Percentiles rank a stretch among this genome's conserved stretches.
These are phyloP conservation scores for Austrolebias charrua DNA, from an alignment of 2,797 vertebrate genomes.

Conservation along the genomic window DNA sequence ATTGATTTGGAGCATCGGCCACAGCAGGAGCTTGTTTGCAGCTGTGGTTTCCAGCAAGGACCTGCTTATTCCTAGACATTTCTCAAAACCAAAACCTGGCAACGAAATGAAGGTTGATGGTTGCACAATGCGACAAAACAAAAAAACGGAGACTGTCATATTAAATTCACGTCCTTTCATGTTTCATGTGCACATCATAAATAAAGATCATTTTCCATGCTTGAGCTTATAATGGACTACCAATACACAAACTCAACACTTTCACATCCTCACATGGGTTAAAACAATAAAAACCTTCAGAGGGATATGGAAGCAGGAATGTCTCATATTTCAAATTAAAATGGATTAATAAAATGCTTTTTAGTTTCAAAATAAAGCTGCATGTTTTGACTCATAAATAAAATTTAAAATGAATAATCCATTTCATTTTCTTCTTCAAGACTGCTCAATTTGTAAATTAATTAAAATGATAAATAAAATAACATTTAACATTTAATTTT, in stretches of 20 bases:
- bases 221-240: neutral
- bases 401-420: too few relatives aligned
- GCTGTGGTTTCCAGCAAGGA: slow-evolving; percentile 1
- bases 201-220: neutral
- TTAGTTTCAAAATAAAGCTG: too few relatives aligned
- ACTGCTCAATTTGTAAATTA: too few relatives aligned
- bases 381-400: too few relatives aligned
- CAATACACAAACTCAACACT: neutral
- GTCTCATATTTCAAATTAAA: too few relatives aligned
- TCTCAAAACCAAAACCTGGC: slow-evolving; percentile 10
- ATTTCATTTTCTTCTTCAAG: too few relatives aligned
- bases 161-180: neutral
- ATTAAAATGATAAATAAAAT: too few relatives aligned
- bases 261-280: neutral
- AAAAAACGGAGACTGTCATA: too few relatives aligned
- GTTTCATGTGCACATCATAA: neutral
- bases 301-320: too few relatives aligned
- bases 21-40: slow-evolving; percentile 3
- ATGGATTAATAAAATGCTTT: too few relatives aligned
- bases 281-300: neutral
- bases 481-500: too few relatives aligned
- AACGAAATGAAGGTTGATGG: slow-evolving; percentile 1
- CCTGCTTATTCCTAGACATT: neutral
- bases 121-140: neutral
- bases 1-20: slow-evolving; percentile 12